Evolutionary conservation across 2,888 invertebrate genomes (phyloP).

Genomic region (Ennomos quercinarius): DNA sequence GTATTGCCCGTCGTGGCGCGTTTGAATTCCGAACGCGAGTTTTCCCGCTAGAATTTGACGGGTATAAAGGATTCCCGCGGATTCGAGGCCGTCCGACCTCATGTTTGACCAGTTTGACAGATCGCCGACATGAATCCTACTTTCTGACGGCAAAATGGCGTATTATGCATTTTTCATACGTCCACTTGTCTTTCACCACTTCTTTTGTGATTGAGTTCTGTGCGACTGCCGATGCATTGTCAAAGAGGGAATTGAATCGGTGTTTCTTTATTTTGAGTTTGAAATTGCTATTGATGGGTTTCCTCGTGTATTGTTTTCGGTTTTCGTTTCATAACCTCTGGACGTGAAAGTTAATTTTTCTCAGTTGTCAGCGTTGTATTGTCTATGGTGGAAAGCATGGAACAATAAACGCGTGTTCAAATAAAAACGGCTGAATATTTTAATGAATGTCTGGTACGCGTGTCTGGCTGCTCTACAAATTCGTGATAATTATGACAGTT

Average conservation of each 20-base stretch:
- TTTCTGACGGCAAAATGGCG: constrained; percentile 80
- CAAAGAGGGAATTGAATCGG: constrained; percentile 62
- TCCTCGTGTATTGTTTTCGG: constrained; percentile 41
- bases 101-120: constrained; percentile 84
- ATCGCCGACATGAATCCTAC: constrained; percentile 80
- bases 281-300: constrained; percentile 50
- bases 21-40: constrained; percentile 62
- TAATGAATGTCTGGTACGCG: constrained; percentile 44
- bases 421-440: constrained; percentile 49
- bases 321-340: constrained; percentile 45
- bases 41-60: constrained; percentile 63
- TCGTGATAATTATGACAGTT: not conserved
- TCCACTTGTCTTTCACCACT: constrained; percentile 81
- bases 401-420: constrained; percentile 44
- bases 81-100: constrained; percentile 50
- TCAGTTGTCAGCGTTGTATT: constrained; percentile 48
- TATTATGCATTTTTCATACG: constrained; percentile 80
- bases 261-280: constrained; percentile 68
- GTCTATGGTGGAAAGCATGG: constrained; percentile 40
- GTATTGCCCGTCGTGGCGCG: constrained; percentile 55
- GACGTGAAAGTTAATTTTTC: constrained; percentile 41
- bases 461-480: not conserved
- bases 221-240: constrained; percentile 61
- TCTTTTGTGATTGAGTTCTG: constrained; percentile 78
- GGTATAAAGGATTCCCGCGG: constrained; percentile 26